Base-by-base conservation (phyloP, 1,140 invertebrate genomes). In the Belonocnema kinseyi region DNA sequence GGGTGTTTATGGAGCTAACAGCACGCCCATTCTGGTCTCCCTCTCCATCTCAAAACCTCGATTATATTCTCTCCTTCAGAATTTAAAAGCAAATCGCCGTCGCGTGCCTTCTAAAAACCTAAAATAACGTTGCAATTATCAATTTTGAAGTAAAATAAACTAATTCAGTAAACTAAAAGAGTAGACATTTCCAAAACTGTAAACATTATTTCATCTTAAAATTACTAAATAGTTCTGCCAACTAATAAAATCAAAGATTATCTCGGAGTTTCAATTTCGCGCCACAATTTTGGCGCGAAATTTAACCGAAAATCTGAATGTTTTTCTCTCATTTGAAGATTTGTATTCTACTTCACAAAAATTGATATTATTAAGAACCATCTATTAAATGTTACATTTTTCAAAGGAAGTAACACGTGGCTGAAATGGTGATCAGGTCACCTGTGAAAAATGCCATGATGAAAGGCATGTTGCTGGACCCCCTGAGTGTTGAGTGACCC, bases 1-100 rank as follows among this genome's bases (percentile, higher is more conserved):
- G 85, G 83, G 83, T 86, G 82, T 83, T 87, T 87, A 87, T 82
- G 75, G 80, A 86, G 50, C 77, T 80, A 86, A 87, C 83, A 80
- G 73, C 74, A 85, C 83, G 84, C 83, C 85, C 82, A 78, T 78
- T 78, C 75, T 17, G 66, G 53, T 52, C 56, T 66, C 74, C 80
- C 72, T 80, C 16, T 77, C 75, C 46, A 79, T 78, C 73, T 16
- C 53, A 33, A 78, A 81, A 85, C 76, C 79, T 84, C 77, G 76
- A 82, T 78, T 80, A 77, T 83, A 82, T 78, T 85, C 84, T 53
- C 26, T 75, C 56, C 74, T 73, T 53, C 54, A 54, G 17, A 19
- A 16, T 56, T 14, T 17, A 54, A 70, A 21, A 5, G 50, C 40
- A n/a, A n/a, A n/a, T 16, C 33, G 10, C 53, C 13, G 72, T 50